Conservation (phyloP, 2,888 invertebrate genomes). For the Sarcophaga carnaria region DNA sequence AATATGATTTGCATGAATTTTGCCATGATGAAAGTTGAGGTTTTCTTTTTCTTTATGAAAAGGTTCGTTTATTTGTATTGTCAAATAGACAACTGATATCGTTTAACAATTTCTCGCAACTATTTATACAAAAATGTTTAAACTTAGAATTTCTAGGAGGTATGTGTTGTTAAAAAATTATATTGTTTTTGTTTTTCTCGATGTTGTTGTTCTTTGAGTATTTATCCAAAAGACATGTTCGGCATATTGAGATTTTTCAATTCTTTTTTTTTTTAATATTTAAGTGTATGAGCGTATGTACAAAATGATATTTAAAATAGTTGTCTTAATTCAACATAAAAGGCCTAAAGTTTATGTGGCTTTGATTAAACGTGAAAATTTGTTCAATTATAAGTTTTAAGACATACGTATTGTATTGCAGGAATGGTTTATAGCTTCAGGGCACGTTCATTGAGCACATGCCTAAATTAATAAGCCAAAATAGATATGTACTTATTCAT, state of each 20-base stretch:
- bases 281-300: background rate
- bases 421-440: conserved; percentile 22
- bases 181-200: conserved; percentile 13
- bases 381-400: background rate
- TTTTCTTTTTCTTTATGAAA: background rate
- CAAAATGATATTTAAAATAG: conserved; percentile 7
- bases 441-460: conserved; percentile 51
- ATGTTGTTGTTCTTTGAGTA: conserved; percentile 51
- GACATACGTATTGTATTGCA: background rate
- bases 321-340: background rate
- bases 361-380: conserved; percentile 23
- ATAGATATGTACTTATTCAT: conserved; percentile 51
- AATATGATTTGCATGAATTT: conserved; percentile 74
- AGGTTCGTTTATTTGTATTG: conserved; percentile 39
- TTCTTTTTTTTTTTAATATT: background rate
- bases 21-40: conserved; percentile 71
- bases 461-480: conserved; percentile 21
- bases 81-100: conserved; percentile 62
- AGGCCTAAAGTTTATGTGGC: conserved; percentile 47
- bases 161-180: conserved; percentile 23
- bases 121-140: conserved; percentile 58
- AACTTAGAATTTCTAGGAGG: conserved; percentile 52
- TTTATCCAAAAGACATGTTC: conserved; percentile 56
- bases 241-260: conserved; percentile 49
- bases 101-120: conserved; percentile 14